Conservation (phyloP, 2,797 vertebrate genomes). For the Emys orbicularis region DNA sequence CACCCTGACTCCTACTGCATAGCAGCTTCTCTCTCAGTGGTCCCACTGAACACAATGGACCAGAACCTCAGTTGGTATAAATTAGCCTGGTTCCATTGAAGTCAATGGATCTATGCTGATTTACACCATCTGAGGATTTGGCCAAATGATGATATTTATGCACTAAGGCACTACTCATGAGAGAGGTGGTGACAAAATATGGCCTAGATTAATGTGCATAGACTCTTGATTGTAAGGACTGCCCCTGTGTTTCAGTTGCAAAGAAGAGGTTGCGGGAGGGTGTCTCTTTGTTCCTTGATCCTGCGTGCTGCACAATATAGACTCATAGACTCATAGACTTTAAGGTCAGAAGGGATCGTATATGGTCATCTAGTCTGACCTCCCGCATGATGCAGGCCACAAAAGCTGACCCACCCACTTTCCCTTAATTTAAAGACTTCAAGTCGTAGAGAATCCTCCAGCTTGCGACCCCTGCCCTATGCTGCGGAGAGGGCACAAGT, state of each 20-base stretch:
- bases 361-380: too few species aligned
- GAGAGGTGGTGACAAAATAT: not conserved
- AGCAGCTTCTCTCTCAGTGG: accelerated
- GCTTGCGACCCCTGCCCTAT: too few species aligned
- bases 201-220: accelerated
- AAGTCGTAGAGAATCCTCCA: too few species aligned
- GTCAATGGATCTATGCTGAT: not conserved
- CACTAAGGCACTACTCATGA: not conserved
- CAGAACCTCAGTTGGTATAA: not conserved
- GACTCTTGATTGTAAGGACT: not conserved
- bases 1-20: accelerated
- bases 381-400: too few species aligned
- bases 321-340: too few species aligned
- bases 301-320: not conserved
- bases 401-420: too few species aligned
- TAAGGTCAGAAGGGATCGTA: too few species aligned
- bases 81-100: not conserved
- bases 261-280: not conserved
- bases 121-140: not conserved
- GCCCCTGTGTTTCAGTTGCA: not conserved
- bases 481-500: not conserved
- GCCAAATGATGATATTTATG: not conserved
- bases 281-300: not conserved
- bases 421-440: too few species aligned
- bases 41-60: not conserved